Conservation (phyloP, 2,888 invertebrate species). For the Hipparchia sbordonii region DNA sequence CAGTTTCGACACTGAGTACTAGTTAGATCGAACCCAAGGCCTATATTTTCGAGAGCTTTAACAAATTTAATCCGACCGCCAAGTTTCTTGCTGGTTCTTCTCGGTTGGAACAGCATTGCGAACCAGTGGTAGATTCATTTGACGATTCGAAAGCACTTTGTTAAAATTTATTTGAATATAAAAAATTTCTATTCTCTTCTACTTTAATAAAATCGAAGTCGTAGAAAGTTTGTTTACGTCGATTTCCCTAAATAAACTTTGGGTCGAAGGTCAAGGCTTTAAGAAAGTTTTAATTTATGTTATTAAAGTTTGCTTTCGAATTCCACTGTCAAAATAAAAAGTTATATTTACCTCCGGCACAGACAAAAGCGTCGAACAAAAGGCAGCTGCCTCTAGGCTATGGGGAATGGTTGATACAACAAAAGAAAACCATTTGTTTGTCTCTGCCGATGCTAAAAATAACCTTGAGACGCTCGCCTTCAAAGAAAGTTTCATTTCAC, state of each 20-base stretch:
- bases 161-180: too few relatives aligned
- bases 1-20: too few relatives aligned
- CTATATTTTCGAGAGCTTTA: too few relatives aligned
- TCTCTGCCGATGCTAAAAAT: conserved; percentile 20
- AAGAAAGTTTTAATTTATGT: background rate
- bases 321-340: conserved; percentile 19
- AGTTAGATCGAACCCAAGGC: too few relatives aligned
- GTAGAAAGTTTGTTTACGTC: too few relatives aligned
- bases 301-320: background rate
- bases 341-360: conserved; percentile 1
- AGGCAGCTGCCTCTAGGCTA: conserved; percentile 12
- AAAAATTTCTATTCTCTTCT: too few relatives aligned
- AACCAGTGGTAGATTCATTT: too few relatives aligned
- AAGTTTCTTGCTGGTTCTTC: too few relatives aligned
- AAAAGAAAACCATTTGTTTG: conserved; percentile 24
- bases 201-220: too few relatives aligned
- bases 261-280: background rate
- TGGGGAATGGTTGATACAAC: conserved; percentile 9
- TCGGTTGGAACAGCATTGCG: too few relatives aligned
- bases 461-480: conserved; percentile 16
- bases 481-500: conserved; percentile 17
- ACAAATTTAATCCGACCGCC: too few relatives aligned
- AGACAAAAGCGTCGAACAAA: conserved; percentile 18
- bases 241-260: background rate
- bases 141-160: too few relatives aligned